phyloP scores from a whole-genome alignment of 2,888 invertebrate genomes.

The Hydroisotoma schaefferi region DNA sequence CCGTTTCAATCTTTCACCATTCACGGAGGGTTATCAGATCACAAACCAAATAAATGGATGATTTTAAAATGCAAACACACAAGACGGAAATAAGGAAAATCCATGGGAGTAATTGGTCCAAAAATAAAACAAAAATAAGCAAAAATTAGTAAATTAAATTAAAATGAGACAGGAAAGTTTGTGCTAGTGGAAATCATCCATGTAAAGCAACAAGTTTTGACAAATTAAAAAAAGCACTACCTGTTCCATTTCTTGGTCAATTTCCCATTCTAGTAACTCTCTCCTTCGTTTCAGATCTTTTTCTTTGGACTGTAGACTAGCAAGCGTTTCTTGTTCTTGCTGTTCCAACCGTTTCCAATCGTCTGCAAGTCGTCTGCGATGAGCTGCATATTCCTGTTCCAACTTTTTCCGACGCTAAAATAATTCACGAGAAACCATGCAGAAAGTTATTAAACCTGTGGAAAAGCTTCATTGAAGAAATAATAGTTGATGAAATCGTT shows the following conservation, averaged over 20 bases:
- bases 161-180: conserved; percentile 50
- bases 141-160: conserved; percentile 51
- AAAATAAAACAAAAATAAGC: conserved; percentile 51
- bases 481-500: too few relatives aligned
- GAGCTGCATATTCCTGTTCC: conserved; percentile 67
- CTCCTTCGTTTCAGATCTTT: conserved; percentile 57
- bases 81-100: conserved; percentile 41
- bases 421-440: not conserved
- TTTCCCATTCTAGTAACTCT: conserved; percentile 57
- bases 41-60: not conserved
- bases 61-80: conserved; percentile 35
- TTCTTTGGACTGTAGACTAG: conserved; percentile 60
- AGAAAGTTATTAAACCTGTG: too few relatives aligned
- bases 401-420: conserved; percentile 56
- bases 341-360: conserved; percentile 61
- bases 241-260: conserved; percentile 51
- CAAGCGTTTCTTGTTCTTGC: conserved; percentile 61
- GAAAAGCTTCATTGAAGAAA: too few relatives aligned
- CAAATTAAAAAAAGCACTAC: conserved; percentile 26
- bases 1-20: conserved; percentile 42
- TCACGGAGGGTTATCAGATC: too few relatives aligned
- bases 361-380: conserved; percentile 57
- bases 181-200: too few relatives aligned
- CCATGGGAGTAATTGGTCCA: conserved; percentile 49
- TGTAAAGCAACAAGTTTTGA: conserved; percentile 1